Conservation (phyloP, 2,113 vertebrate genomes). For the Heterochromis multidens region DNA sequence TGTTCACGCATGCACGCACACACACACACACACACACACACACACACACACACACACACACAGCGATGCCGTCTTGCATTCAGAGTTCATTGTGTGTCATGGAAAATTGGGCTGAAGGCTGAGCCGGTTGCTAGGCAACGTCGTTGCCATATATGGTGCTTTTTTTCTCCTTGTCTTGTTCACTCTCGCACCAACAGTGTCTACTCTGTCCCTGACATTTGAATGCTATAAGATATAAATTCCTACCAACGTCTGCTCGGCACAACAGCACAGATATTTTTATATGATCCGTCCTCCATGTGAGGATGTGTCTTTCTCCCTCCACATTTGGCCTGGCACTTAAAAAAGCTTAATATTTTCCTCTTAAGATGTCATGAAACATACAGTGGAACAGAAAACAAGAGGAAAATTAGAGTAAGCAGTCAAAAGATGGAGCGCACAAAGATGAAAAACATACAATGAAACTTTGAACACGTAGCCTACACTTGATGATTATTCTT, state of each 20-base stretch:
- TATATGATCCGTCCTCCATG: neutral
- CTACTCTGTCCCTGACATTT: conserved; percentile 36
- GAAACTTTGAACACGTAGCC: conserved; percentile 11
- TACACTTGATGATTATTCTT: conserved; percentile 19
- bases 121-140: conserved; percentile 73
- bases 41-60: neutral
- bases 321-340: neutral
- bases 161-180: conserved; percentile 15
- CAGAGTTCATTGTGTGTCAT: conserved; percentile 74
- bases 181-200: conserved; percentile 14
- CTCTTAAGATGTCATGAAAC: conserved; percentile 10
- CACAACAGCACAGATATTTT: neutral
- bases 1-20: conserved; percentile 10
- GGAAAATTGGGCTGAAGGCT: conserved; percentile 81
- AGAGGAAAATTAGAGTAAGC: conserved; percentile 37
- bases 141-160: conserved; percentile 72
- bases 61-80: conserved; percentile 46
- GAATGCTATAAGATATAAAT: conserved; percentile 21
- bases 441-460: neutral
- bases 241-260: neutral
- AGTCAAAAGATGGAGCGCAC: neutral
- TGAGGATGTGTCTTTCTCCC: neutral
- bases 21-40: too few species aligned
- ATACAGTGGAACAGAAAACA: conserved; percentile 34
- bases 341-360: conserved; percentile 14